Evolutionary conservation across 1,140 invertebrate genomes (phyloP).

Genomic region (Drosophila oshimai): DNA sequence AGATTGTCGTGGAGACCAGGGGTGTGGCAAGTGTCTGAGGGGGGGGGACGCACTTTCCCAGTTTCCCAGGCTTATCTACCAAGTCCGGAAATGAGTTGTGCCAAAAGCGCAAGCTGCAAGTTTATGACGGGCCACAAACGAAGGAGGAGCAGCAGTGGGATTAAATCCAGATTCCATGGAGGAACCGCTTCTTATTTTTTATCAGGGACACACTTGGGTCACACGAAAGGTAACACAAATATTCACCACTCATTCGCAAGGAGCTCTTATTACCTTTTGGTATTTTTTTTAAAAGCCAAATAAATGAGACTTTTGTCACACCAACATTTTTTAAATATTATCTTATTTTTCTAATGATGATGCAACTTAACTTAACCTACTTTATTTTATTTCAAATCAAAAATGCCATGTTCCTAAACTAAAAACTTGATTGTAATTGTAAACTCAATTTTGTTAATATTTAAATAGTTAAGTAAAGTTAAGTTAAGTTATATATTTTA

Average conservation of each 20-base stretch:
- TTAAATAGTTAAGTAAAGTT: too few species aligned
- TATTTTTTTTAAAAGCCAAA: neutral
- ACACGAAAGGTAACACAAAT: neutral
- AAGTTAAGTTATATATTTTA: too few species aligned
- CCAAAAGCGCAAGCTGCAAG: slow-evolving; percentile 55
- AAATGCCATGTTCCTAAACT: too few species aligned
- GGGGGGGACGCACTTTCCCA: neutral
- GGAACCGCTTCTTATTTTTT: too few species aligned
- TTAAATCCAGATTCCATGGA: neutral
- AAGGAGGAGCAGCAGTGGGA: neutral
- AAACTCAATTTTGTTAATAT: too few species aligned
- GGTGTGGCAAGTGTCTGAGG: slow-evolving; percentile 22
- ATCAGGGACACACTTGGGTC: neutral
- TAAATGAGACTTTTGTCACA: neutral
- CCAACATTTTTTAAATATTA: too few species aligned
- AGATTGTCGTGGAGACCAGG: slow-evolving; percentile 26
- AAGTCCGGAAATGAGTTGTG: slow-evolving; percentile 70
- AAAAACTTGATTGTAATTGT: too few species aligned
- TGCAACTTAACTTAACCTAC: too few species aligned
- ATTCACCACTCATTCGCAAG: neutral
- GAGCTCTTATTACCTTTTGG: too few species aligned
- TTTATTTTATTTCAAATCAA: too few species aligned
- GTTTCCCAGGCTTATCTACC: slow-evolving; percentile 45
- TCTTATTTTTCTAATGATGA: too few species aligned
- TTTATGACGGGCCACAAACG: slow-evolving; percentile 21